A percentile compares a stretch with the other conserved stretches of the same genome.
phyloP scores from a whole-genome alignment of 2,113 vertebrate species.

The Otolemur garnettii region DNA sequence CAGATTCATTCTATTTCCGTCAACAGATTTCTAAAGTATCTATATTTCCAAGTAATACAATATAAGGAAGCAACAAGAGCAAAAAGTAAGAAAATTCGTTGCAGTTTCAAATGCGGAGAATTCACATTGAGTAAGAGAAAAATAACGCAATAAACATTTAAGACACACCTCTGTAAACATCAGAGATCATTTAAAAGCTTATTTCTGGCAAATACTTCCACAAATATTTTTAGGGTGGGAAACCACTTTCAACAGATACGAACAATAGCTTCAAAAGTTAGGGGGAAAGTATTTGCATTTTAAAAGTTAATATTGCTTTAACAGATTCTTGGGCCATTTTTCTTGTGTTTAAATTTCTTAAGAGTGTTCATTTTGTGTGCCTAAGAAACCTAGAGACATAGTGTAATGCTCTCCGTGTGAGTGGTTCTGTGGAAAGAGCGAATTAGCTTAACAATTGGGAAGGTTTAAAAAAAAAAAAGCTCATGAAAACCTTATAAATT shows the following conservation, averaged over 20 bases:
- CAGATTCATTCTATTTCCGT: slow-evolving; percentile 4
- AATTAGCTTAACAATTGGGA: not conserved
- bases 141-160: slow-evolving; percentile 46
- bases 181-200: slow-evolving; percentile 38
- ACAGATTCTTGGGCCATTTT: slow-evolving; percentile 12
- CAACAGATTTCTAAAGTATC: slow-evolving; percentile 45
- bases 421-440: not conserved
- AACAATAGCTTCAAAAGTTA: slow-evolving; percentile 42
- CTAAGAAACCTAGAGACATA: slow-evolving; percentile 41
- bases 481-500: not conserved
- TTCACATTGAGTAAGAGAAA: slow-evolving; percentile 27
- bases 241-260: not conserved
- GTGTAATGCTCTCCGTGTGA: not conserved
- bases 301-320: slow-evolving; percentile 39
- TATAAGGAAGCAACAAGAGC: slow-evolving; percentile 12
- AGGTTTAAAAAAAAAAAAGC: not conserved
- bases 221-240: slow-evolving; percentile 13
- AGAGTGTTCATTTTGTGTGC: slow-evolving; percentile 22
- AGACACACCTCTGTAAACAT: slow-evolving; percentile 1
- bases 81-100: slow-evolving; percentile 28
- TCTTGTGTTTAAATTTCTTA: slow-evolving; percentile 49
- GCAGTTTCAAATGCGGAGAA: slow-evolving; percentile 53
- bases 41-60: slow-evolving; percentile 27
- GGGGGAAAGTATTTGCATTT: slow-evolving; percentile 7
- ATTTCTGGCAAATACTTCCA: slow-evolving; percentile 52